Conservation (phyloP, 2,888 invertebrate genomes). For the Cecidostiba fungosa region DNA sequence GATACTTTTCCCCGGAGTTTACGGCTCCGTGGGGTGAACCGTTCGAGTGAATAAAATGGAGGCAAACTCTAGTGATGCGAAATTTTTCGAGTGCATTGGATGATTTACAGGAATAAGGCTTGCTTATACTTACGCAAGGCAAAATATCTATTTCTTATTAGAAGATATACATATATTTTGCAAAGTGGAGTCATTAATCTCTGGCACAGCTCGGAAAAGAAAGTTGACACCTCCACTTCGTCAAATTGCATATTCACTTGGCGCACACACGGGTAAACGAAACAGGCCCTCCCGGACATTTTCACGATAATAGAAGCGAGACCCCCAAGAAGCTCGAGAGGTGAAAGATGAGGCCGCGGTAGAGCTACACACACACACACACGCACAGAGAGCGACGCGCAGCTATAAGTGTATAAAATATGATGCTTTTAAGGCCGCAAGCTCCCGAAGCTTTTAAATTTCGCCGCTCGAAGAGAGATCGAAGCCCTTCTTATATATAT, state of each 20-base stretch:
- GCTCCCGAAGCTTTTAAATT: conserved; percentile 72
- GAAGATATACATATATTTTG: not conserved
- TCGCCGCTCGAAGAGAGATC: conserved; percentile 72
- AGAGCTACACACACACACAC: not conserved
- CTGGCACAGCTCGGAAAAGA: not conserved
- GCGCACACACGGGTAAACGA: not conserved
- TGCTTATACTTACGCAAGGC: not conserved
- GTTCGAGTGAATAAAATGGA: conserved; percentile 14
- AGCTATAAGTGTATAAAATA: conserved; percentile 72
- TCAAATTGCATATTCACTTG: conserved; percentile 8
- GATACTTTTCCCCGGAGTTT: not conserved
- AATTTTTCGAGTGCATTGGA: not conserved
- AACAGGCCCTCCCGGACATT: conserved; percentile 45
- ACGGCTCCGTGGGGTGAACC: not conserved
- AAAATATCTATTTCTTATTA: not conserved
- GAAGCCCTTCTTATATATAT: conserved; percentile 59
- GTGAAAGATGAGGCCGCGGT: conserved; percentile 2
- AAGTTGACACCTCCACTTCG: not conserved
- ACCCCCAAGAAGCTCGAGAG: conserved; percentile 29
- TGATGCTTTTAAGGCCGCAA: conserved; percentile 74
- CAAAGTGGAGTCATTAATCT: not conserved
- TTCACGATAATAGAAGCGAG: conserved; percentile 60
- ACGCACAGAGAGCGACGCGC: conserved; percentile 1
- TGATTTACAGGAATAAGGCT: not conserved
- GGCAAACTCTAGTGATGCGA: not conserved